phyloP scores from a whole-genome alignment of 2,113 vertebrate genomes.

The Himantopus leucocephalus region DNA sequence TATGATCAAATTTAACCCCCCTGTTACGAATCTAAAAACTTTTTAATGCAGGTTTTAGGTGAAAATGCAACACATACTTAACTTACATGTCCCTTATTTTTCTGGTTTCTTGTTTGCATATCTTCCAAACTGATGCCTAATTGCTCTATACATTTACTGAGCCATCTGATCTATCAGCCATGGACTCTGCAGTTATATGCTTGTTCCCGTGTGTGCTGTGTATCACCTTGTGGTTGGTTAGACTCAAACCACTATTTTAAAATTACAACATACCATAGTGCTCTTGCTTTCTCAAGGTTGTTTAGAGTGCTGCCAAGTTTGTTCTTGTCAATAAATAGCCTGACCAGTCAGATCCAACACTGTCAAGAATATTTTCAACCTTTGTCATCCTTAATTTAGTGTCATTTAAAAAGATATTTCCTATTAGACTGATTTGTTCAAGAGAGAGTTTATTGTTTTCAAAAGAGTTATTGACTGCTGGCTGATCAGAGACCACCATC shows the following conservation, averaged over 20 bases:
- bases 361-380: not conserved
- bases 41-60: not conserved
- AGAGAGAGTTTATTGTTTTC: not conserved
- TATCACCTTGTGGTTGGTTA: not conserved
- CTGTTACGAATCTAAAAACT: not conserved
- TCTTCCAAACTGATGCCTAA: not conserved
- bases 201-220: not conserved
- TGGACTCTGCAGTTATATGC: not conserved
- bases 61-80: not conserved
- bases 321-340: not conserved
- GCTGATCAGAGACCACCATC: not conserved
- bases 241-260: not conserved
- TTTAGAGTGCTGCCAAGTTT: accelerated
- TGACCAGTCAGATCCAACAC: not conserved
- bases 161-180: not conserved
- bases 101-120: accelerated
- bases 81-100: not conserved
- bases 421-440: not conserved
- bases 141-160: not conserved
- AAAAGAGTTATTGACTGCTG: not conserved
- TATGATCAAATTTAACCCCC: not conserved
- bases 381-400: not conserved
- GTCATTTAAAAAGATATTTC: not conserved
- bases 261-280: not conserved
- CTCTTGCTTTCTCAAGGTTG: not conserved